phyloP scores from a whole-genome alignment of 2,113 vertebrate species.

The Gopherus evgoodei region DNA sequence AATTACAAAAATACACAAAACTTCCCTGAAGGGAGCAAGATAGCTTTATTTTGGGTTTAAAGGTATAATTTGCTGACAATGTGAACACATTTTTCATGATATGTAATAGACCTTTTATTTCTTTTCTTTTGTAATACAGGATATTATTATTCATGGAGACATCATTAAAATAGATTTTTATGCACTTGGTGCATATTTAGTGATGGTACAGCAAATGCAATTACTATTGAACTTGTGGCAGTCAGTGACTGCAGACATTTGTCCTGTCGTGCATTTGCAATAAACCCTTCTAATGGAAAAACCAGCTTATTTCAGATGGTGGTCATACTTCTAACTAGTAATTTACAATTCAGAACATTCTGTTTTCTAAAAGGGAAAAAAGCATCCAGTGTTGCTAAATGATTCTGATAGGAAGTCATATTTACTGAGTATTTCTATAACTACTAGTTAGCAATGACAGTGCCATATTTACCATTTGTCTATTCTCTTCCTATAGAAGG shows the following conservation, averaged over 20 bases:
- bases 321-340: background rate
- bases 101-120: conserved; percentile 67
- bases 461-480: background rate
- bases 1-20: conserved; percentile 22
- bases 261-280: background rate
- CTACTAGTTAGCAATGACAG: background rate
- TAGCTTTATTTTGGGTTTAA: conserved; percentile 74
- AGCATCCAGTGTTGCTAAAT: background rate
- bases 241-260: background rate
- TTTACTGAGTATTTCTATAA: background rate
- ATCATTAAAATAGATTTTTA: conserved; percentile 82
- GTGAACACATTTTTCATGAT: conserved; percentile 72
- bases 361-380: background rate
- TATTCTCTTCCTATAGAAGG: background rate
- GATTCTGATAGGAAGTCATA: background rate
- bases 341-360: background rate
- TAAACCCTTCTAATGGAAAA: background rate
- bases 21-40: conserved; percentile 62
- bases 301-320: background rate
- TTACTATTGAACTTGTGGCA: background rate
- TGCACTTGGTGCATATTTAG: conserved; percentile 48
- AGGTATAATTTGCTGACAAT: conserved; percentile 66
- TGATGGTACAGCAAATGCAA: background rate
- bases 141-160: conserved; percentile 75
- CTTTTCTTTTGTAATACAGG: conserved; percentile 79